Evolutionary conservation across 2,888 invertebrate genomes (phyloP), one percentile per base, ranked within the genome.

Genomic region (Pteria penguin): DNA sequence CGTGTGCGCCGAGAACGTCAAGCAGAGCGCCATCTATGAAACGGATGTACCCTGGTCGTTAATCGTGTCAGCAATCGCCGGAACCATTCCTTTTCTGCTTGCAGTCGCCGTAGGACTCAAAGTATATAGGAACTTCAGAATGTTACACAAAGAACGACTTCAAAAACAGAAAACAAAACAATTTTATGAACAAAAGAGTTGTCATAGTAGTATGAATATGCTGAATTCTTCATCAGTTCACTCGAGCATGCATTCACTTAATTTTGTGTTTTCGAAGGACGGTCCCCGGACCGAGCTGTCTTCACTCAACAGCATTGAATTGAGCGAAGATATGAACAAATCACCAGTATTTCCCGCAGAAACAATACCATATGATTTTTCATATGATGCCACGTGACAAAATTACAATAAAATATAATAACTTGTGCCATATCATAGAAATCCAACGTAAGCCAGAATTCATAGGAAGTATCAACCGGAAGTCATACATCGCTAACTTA

Each of bases 191-290:
- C 67, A 67, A 27, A 45, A 36, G 29, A 67, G 67, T 67, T 67
- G 55, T 29, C 67, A 67, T 32, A 67, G 67, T n/a, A 67, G 67
- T 32, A 67, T 67, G 55, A 55, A 45, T 45, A 67, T 67, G 67
- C 54, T 67, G 36, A 52, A 52, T 27, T 45, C 65, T 5, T 32
- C 32, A 32, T 65, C 65, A 22, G n/a, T 67, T 24, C 67, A 67
- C 54, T 67, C 67, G 29, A 67, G 67, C 31, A 52, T 54, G 18
- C 67, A 52, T n/a, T 67, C 67, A 2, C 54, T 67, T 18, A 36
- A 67, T 31, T 52, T 67, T 22, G 29, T 36, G 4, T 67, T 67
- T n/a, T 22, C 67, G 22, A 54, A 52, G 27, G 45, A 45, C 0
- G 45, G 45, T 45, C 45, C 45, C 11, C 52, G 36, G 18, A 27